phyloP scores from a whole-genome alignment of 2,888 invertebrate genomes.

The Neoitamus cyanurus region DNA sequence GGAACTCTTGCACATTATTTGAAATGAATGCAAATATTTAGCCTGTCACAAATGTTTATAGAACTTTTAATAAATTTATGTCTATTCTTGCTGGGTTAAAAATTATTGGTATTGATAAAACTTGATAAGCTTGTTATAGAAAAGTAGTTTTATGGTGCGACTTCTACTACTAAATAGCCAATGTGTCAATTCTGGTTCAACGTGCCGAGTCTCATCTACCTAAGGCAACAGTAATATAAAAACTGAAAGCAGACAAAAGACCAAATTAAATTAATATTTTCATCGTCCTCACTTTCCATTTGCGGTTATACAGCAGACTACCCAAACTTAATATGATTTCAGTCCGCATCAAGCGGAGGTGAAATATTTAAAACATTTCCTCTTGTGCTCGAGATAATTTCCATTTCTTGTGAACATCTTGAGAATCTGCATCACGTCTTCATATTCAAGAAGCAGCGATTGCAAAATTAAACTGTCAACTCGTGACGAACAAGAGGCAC shows the following conservation, averaged over 20 bases:
- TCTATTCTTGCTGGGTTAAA: too few species aligned
- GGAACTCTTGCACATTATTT: too few species aligned
- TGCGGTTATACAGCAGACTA: not conserved
- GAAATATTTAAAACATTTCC: not conserved
- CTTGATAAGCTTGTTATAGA: too few species aligned
- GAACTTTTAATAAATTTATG: too few species aligned
- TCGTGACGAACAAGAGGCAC: not conserved
- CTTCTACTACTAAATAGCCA: too few species aligned
- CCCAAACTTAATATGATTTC: not conserved
- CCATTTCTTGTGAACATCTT: not conserved
- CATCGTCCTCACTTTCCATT: not conserved
- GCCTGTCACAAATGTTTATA: too few species aligned
- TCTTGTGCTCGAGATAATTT: not conserved
- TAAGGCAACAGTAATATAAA: too few species aligned
- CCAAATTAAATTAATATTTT: not conserved
- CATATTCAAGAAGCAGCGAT: not conserved
- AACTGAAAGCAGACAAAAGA: not conserved
- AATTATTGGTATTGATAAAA: too few species aligned
- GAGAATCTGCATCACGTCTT: slow-evolving; percentile 1
- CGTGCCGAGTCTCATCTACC: too few species aligned
- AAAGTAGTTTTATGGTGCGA: too few species aligned
- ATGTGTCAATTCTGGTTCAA: too few species aligned
- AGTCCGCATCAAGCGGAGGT: not conserved
- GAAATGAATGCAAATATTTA: too few species aligned
- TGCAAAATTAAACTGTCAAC: slow-evolving; percentile 1